Base-by-base conservation (phyloP, 2,113 vertebrate species). In the Mus musculus region DNA sequence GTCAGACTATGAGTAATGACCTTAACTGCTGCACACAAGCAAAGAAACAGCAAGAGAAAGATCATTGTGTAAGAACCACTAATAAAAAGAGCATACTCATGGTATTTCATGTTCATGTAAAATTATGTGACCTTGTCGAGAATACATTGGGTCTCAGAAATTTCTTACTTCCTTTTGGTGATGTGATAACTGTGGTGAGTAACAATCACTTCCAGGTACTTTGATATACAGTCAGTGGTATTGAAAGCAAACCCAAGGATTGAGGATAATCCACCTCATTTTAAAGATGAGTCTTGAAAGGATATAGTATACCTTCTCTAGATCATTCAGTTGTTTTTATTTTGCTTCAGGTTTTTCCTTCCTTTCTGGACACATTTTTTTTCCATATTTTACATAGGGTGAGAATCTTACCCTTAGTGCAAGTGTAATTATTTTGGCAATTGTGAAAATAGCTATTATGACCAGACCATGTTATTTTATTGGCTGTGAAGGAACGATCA, bases 401-500 rank as follows among this genome's bases (percentile, higher is more conserved):
- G 19, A 33, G 59, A 71, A 56, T 69, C n/a, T 67, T 26, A 71
- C 46, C 24, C 9, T 16, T 89, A 42, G 84, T 69, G 65, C 20
- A 87, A 75, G 73, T 26, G 3, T 6, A 33, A 5, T 49, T 85
- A 52, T 88, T 26, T 93, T 26, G 26, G 33, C 59, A 59, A 10
- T 20, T 84, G 52, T 14, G 56, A 67, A 92, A 59, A 5, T 24
- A 67, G 65, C 49, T 81, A 1, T 52, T 78, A 12, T 16, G 33
- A 39, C 26, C 59, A 39, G 14, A 81, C 28, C 52, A 4, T 88
- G n/a, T 86, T 78, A 22, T 75, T 61, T 82, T 88, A 93, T 36
- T 76, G 93, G 63, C 46, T 92, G 54, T 93, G 80, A 87, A 93
- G 54, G 54, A 90, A 80, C 73, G 65, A 92, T 0, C 8, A 61